Evolutionary conservation across 2,888 invertebrate genomes (phyloP).

Genomic region (Hofmannophila pseudospretella): DNA sequence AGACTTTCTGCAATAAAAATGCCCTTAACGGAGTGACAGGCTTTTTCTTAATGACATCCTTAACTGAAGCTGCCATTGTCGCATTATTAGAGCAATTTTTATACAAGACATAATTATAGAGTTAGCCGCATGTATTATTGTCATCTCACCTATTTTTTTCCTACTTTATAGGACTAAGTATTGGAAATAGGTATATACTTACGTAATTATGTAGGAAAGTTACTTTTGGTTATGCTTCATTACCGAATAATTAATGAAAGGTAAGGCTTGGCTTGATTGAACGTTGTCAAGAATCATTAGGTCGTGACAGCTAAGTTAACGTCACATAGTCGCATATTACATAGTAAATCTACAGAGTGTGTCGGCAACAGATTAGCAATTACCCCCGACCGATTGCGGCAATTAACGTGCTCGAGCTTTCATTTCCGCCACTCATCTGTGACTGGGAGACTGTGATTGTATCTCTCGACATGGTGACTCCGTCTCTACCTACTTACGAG

Average conservation of each 20-base stretch:
- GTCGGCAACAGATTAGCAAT: slow-evolving; percentile 54
- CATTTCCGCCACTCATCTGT: slow-evolving; percentile 48
- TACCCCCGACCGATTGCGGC: slow-evolving; percentile 53
- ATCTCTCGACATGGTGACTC: no score
- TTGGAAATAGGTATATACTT: no score
- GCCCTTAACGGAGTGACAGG: slow-evolving; percentile 24
- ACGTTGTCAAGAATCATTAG: slow-evolving; percentile 8
- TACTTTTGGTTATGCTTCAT: no score
- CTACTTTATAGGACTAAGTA: no score
- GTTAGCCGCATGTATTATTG: not conserved
- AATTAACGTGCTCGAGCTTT: slow-evolving; percentile 50
- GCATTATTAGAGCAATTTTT: slow-evolving; percentile 13
- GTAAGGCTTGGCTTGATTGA: slow-evolving; percentile 3
- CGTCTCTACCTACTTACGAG: no score
- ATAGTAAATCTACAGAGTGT: slow-evolving; percentile 31
- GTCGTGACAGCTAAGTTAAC: slow-evolving; percentile 1
- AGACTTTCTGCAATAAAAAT: slow-evolving; percentile 31
- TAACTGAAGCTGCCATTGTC: slow-evolving; percentile 18
- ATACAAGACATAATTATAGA: slow-evolving; percentile 5
- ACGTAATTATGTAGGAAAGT: no score
- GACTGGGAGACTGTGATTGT: slow-evolving; percentile 10
- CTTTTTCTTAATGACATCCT: slow-evolving; percentile 35
- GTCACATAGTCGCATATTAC: slow-evolving; percentile 16
- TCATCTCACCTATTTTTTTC: no score
- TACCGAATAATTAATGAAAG: slow-evolving; percentile 3